These are phyloP conservation scores for Volucella inflata DNA, from an alignment of 2,888 invertebrate genomes.

Conservation along the genomic window DNA sequence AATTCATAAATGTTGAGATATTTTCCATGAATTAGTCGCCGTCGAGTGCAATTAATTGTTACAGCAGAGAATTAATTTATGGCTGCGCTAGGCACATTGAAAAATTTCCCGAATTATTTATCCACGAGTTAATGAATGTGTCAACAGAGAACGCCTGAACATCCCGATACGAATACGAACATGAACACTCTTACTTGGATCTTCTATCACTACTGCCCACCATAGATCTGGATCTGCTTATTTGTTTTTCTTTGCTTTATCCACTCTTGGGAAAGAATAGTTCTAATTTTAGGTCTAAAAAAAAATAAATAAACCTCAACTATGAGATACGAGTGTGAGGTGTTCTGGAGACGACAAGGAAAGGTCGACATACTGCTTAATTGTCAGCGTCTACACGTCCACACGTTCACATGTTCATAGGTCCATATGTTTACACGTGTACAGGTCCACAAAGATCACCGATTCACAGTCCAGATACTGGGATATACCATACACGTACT, in stretches of 20 bases:
- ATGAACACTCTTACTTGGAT: no score
- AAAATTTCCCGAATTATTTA: conserved; percentile 71
- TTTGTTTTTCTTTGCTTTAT: conserved; percentile 42
- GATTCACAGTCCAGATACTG: no score
- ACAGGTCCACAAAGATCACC: conserved; percentile 4
- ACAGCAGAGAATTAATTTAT: conserved; percentile 71
- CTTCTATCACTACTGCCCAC: no score
- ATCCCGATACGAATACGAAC: neutral
- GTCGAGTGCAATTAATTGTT: conserved; percentile 74
- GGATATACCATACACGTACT: no score
- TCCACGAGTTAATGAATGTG: conserved; percentile 70
- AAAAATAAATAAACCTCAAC: conserved; percentile 26
- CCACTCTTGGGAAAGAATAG: conserved; percentile 31
- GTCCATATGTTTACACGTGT: neutral
- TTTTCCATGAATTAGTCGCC: conserved; percentile 70
- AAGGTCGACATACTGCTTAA: conserved; percentile 28
- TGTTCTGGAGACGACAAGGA: conserved; percentile 13
- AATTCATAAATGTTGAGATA: conserved; percentile 66
- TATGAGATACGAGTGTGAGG: neutral
- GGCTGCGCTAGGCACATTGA: conserved; percentile 53
- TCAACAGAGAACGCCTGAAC: conserved; percentile 47
- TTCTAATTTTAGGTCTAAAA: conserved; percentile 57
- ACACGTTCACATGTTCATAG: neutral
- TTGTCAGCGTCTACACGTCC: conserved; percentile 42
- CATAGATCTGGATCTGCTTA: conserved; percentile 10